A percentile compares a stretch with the other conserved stretches of the same genome.
phyloP scores from a whole-genome alignment of 2,797 vertebrate species.

The Catharus ustulatus region DNA sequence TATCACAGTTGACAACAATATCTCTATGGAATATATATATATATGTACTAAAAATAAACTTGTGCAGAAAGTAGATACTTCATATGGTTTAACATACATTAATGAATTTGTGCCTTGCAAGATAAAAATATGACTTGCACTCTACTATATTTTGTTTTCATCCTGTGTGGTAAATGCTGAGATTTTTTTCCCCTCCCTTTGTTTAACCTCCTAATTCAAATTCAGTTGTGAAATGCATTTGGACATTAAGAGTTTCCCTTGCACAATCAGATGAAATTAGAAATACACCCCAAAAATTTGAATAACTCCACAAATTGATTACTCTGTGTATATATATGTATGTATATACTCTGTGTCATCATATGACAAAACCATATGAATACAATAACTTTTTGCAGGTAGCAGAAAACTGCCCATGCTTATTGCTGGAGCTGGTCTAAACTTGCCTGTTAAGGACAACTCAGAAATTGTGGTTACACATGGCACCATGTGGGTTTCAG shows the following conservation, averaged over 20 bases:
- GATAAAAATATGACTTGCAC: not conserved
- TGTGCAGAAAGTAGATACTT: not conserved
- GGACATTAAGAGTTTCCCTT: not conserved
- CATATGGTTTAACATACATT: not conserved
- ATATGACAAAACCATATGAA: not conserved
- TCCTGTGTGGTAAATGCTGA: not conserved
- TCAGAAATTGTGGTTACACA: not conserved
- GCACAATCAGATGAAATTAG: not conserved
- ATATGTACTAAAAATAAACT: not conserved
- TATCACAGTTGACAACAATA: not conserved
- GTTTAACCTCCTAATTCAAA: not conserved
- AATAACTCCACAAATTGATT: not conserved
- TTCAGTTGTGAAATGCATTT: not conserved
- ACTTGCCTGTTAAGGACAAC: not conserved
- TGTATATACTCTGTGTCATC: too few species aligned
- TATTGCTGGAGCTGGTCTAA: not conserved
- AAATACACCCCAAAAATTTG: not conserved
- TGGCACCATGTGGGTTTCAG: not conserved
- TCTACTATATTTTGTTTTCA: not conserved
- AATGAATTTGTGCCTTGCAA: not conserved
- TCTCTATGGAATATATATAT: not conserved
- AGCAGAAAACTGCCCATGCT: not conserved
- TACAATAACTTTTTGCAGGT: not conserved
- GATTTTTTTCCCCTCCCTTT: not conserved
- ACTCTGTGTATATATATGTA: not conserved